Evolutionary conservation across 2,797 vertebrate species (phyloP), one percentile per base, ranked within the genome.

Genomic region (Philypnodon macrostomus): DNA sequence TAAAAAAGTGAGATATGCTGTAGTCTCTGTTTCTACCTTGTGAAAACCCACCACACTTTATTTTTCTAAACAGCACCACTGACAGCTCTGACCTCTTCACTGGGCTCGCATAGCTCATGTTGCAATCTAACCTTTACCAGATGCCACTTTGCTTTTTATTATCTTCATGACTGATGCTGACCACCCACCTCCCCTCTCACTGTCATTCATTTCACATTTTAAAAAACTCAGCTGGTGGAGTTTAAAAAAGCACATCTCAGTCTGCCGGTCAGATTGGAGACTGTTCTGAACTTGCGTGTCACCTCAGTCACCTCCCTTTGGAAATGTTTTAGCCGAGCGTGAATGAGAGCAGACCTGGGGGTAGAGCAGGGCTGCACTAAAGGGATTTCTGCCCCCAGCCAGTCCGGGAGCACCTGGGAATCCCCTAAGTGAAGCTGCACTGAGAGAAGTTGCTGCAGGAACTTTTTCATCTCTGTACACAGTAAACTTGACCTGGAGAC

Each of bases 61-160:
- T 77, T 63, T 59, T 56, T 70, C 53, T 34, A 35, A 45, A 45
- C 46, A 17, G 48, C 45, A 47, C 23, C 49, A 27, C 53, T 72
- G 75, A 77, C 77, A 81, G 70, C 63, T 32, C 53, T 74, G 78
- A 79, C 80, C 75, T 79, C 74, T 73, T 76, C 59, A 37, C 31
- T 18, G 53, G 47, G 58, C 57, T 59, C 55, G 32, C 51, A 53
- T 63, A 40, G 51, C 66, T 67, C 71, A 58, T 62, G 57, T 60
- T 68, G 60, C 67, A 63, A 47, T 74, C 51, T 79, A 75, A 82
- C 77, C 77, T 80, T 80, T 82, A 72, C 53, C 15, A 63, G 64
- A 70, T 60, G 67, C 55, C 61, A 63, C 62, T 70, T 74, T 72
- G 63, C 50, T 53, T 40, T 69, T 36, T 59, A 67, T 75, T 75